Evolutionary conservation across 2,797 vertebrate genomes (phyloP).

Genomic region (Luscinia luscinia): DNA sequence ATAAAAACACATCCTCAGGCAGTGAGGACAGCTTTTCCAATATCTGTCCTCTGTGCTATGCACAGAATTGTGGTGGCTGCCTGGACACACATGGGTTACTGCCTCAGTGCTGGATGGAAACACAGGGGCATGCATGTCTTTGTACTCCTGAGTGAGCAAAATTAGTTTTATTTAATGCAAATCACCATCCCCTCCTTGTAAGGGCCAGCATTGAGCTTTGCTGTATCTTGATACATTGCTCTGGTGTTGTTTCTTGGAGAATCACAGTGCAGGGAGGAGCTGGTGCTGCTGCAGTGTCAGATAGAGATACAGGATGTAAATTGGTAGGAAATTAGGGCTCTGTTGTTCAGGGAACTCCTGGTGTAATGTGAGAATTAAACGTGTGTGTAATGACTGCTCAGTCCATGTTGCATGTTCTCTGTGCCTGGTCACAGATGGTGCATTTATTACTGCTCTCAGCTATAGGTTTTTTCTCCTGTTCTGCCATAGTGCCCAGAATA

Average conservation of each 20-base stretch:
- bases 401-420: accelerated
- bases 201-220: background rate
- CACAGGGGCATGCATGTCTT: accelerated
- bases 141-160: background rate
- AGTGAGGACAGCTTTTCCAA: accelerated
- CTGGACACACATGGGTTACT: accelerated
- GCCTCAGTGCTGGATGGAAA: background rate
- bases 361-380: background rate
- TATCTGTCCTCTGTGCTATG: background rate
- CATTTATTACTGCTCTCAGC: background rate
- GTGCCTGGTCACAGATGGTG: background rate
- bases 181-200: background rate
- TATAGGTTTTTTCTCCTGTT: background rate
- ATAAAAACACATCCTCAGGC: background rate
- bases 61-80: accelerated
- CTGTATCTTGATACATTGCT: background rate
- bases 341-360: background rate
- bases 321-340: background rate
- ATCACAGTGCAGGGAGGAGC: background rate
- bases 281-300: background rate
- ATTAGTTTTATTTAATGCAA: background rate
- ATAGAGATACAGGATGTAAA: background rate
- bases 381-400: background rate
- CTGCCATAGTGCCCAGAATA: background rate
- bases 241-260: background rate